phyloP scores from a whole-genome alignment of 2,113 vertebrate species.

The Sturnus vulgaris region DNA sequence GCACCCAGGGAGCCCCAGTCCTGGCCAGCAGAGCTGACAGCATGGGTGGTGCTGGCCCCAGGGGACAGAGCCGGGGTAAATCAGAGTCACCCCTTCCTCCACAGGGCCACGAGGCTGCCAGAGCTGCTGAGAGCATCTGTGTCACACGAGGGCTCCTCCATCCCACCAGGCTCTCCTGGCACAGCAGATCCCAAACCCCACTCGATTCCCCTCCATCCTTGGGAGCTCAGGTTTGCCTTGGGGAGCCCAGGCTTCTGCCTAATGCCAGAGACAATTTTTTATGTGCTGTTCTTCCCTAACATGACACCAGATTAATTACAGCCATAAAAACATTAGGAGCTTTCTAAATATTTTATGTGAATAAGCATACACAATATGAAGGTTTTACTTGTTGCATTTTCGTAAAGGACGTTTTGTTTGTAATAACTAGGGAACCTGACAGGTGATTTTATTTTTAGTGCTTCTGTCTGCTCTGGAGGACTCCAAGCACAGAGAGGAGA shows the following conservation, averaged over 20 bases:
- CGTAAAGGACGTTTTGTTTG: conserved; percentile 37
- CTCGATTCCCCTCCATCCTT: rapidly evolving
- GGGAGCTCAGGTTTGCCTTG: not conserved
- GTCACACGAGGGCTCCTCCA: rapidly evolving
- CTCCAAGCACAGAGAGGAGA: not conserved
- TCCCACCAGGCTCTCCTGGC: not conserved
- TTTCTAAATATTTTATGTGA: conserved; percentile 69
- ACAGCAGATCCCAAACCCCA: not conserved
- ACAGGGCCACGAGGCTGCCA: rapidly evolving
- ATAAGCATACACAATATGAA: not conserved
- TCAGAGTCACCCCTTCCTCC: rapidly evolving
- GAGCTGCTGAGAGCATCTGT: not conserved
- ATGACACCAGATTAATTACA: conserved; percentile 62
- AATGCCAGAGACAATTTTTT: not conserved
- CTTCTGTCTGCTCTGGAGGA: not conserved
- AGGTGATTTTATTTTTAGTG: conserved; percentile 46
- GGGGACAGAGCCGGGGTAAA: not conserved
- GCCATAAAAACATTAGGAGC: conserved; percentile 51
- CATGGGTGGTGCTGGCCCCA: rapidly evolving
- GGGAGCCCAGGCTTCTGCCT: not conserved
- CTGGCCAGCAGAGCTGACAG: not conserved
- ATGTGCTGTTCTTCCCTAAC: not conserved
- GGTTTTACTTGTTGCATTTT: conserved; percentile 17
- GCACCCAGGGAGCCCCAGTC: rapidly evolving
- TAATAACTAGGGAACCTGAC: conserved; percentile 2